A percentile compares a stretch with the other conserved stretches of the same genome.
phyloP scores from a whole-genome alignment of 2,797 vertebrate species.

The Paguma larvata region DNA sequence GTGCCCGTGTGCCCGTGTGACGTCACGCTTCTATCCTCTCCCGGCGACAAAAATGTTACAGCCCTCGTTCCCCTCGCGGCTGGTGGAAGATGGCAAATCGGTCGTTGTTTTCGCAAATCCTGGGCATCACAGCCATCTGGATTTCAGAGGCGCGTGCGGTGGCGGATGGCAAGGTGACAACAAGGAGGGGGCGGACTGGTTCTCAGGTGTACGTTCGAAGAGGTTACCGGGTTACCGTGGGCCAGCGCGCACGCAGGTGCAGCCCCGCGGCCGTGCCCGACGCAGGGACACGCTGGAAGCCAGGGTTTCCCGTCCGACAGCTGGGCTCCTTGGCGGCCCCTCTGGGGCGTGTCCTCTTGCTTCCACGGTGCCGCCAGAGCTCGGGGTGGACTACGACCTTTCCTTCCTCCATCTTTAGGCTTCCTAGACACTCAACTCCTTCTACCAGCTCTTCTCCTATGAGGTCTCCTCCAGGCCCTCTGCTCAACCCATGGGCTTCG shows the following conservation, averaged over 20 bases:
- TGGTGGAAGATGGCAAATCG: background rate
- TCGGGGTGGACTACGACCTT: too few relatives aligned
- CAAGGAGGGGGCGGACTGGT: background rate
- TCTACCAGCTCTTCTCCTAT: background rate
- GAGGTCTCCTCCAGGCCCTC: background rate
- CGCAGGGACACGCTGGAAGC: background rate
- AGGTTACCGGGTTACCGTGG: too few relatives aligned
- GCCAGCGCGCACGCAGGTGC: too few relatives aligned
- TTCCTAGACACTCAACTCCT: background rate
- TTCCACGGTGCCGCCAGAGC: too few relatives aligned
- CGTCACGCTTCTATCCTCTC: background rate
- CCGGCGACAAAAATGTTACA: background rate
- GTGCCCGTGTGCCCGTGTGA: background rate
- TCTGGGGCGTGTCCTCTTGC: too few relatives aligned
- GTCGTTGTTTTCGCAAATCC: background rate
- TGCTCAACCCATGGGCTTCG: background rate
- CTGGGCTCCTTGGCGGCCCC: too few relatives aligned
- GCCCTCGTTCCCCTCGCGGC: background rate
- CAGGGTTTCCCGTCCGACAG: background rate
- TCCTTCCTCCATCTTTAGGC: background rate
- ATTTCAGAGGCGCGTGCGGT: background rate
- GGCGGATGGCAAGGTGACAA: background rate
- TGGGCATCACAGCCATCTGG: too few relatives aligned
- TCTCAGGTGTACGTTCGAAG: background rate
- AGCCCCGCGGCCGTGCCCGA: too few relatives aligned